Evolutionary conservation across 2,888 invertebrate genomes (phyloP).

Genomic region (Zhuqinia jingwanae): DNA sequence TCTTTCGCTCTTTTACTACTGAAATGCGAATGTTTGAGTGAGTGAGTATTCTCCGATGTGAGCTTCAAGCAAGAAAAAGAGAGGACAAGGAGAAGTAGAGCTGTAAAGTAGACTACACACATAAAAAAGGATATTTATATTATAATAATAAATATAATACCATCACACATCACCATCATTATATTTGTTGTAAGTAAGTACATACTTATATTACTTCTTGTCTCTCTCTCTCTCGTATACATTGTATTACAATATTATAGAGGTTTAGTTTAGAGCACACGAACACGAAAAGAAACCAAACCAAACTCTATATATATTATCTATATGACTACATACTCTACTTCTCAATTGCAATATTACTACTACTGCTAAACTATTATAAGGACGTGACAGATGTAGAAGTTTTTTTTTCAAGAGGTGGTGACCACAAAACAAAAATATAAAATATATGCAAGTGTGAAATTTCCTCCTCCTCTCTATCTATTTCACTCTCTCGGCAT

Average conservation of each 20-base stretch:
- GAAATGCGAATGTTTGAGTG: not conserved
- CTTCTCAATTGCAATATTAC: too few species aligned
- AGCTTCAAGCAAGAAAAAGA: not conserved
- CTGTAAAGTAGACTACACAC: not conserved
- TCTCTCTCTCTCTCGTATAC: too few species aligned
- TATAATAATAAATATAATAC: not conserved
- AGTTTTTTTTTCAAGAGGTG: constrained; percentile 65
- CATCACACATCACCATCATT: constrained; percentile 32
- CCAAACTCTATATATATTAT: not conserved
- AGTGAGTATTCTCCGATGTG: not conserved
- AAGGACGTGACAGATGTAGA: constrained; percentile 65
- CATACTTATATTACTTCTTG: not conserved
- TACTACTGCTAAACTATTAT: constrained; percentile 10
- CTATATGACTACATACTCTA: too few species aligned
- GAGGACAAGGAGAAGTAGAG: not conserved
- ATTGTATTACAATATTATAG: too few species aligned
- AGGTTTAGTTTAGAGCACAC: too few species aligned
- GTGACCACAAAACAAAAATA: constrained; percentile 65
- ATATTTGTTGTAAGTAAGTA: not conserved
- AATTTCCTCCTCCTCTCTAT: constrained; percentile 52
- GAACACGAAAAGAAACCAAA: not conserved
- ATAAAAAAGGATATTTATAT: constrained; percentile 37
- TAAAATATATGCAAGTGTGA: constrained; percentile 49
- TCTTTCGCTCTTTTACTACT: not conserved
- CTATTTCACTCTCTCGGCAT: constrained; percentile 22